Evolutionary conservation across 2,888 invertebrate genomes (phyloP).

Genomic region (Oligia fasciuncula): DNA sequence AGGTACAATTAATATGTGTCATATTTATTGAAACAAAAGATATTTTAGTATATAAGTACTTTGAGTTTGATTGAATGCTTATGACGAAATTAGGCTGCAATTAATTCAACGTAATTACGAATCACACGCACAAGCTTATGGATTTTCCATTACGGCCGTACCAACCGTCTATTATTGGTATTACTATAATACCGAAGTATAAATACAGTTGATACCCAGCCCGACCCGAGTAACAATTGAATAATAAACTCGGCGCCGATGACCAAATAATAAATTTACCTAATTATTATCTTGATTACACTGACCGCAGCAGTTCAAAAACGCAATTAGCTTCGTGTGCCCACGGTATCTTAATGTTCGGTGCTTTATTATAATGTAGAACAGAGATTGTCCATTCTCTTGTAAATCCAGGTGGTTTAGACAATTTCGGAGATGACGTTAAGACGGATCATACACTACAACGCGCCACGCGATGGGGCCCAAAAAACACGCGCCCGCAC

Average conservation of each 20-base stretch:
- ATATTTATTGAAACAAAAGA: background rate
- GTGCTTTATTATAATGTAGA: background rate
- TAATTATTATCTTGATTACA: background rate
- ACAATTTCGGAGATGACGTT: background rate
- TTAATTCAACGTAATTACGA: background rate
- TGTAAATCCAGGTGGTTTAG: background rate
- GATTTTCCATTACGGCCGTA: background rate
- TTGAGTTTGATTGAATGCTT: background rate
- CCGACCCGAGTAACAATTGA: no score
- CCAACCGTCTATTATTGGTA: background rate
- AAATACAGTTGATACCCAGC: no score
- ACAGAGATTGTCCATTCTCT: slow-evolving; percentile 5
- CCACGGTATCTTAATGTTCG: slow-evolving; percentile 18
- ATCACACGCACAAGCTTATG: background rate
- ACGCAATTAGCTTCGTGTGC: background rate
- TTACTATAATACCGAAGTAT: no score
- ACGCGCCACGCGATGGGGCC: background rate
- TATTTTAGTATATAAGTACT: background rate
- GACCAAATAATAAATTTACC: slow-evolving; percentile 1
- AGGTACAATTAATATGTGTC: background rate
- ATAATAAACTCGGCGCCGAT: background rate
- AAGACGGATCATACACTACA: background rate
- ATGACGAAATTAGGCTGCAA: background rate
- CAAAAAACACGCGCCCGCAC: background rate
- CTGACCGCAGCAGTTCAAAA: slow-evolving; percentile 20